Conservation (phyloP, 2,113 vertebrate genomes). For the Zapus hudsonius region DNA sequence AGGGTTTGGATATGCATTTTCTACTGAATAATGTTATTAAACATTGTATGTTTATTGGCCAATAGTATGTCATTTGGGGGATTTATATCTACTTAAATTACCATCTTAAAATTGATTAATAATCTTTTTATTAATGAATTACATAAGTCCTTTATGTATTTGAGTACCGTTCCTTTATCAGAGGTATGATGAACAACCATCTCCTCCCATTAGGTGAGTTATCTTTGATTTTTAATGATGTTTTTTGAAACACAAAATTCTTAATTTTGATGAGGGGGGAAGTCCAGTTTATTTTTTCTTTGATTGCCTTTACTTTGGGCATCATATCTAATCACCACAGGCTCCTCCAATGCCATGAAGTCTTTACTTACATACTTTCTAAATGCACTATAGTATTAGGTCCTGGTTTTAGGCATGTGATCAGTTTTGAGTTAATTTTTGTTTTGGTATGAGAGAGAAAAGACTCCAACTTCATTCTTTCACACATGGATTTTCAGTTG, state of each 20-base stretch:
- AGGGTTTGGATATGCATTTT: too few species aligned
- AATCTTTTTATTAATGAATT: neutral
- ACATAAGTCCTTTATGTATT: neutral
- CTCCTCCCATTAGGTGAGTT: neutral
- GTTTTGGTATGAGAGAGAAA: neutral
- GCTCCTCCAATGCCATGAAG: neutral
- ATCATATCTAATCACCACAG: neutral
- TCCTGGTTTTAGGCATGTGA: neutral
- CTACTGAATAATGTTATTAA: neutral
- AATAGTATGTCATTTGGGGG: neutral
- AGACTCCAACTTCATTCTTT: neutral
- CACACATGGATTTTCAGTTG: neutral
- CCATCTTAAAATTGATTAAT: neutral
- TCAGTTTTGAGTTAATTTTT: slow-evolving; percentile 37
- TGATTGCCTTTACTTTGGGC: slow-evolving; percentile 11
- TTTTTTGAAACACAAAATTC: neutral
- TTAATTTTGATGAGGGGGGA: neutral
- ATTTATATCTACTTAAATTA: neutral
- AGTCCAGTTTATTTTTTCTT: neutral
- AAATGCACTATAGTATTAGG: neutral
- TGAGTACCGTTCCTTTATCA: neutral
- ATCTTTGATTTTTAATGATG: neutral
- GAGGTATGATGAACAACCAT: slow-evolving; percentile 7
- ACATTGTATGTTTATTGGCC: neutral
- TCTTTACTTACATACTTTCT: neutral